Conservation (phyloP, 2,113 vertebrate genomes). For the Hippopotamus amphibius region DNA sequence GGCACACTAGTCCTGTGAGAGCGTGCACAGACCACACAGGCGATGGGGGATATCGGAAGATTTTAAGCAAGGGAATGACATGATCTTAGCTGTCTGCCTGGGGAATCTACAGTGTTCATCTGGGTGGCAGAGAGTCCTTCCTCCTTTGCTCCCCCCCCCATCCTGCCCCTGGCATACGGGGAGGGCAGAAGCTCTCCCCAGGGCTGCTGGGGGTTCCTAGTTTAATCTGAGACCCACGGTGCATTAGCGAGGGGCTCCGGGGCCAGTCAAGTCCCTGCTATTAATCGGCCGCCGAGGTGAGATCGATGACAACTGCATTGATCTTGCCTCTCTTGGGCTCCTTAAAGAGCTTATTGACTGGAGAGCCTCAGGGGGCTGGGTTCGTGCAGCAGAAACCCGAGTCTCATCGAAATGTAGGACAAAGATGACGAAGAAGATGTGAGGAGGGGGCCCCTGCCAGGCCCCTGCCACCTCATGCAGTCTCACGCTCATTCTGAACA, state of each 20-base stretch:
- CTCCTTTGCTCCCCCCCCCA: accelerated
- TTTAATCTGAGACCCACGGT: background rate
- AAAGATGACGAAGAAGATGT: background rate
- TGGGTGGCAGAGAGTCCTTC: background rate
- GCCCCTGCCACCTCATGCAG: background rate
- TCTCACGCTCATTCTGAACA: background rate
- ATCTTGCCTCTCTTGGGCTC: conserved; percentile 72
- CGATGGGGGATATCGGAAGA: background rate
- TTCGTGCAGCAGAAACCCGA: background rate
- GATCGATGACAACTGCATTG: conserved; percentile 69
- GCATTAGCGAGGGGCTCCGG: conserved; percentile 33
- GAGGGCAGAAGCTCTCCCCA: background rate
- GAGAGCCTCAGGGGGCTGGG: conserved; percentile 34
- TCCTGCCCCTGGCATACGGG: accelerated
- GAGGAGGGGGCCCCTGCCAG: background rate
- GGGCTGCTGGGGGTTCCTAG: background rate
- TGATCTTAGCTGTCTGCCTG: background rate
- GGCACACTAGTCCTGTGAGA: background rate
- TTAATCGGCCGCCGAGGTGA: conserved; percentile 30
- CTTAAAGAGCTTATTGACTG: conserved; percentile 78
- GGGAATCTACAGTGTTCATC: background rate
- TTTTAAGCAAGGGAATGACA: background rate
- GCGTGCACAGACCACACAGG: background rate
- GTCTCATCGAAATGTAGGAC: background rate
- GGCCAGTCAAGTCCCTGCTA: background rate